Evolutionary conservation across 1,140 invertebrate species (phyloP).

Genomic region (Listronotus bonariensis): DNA sequence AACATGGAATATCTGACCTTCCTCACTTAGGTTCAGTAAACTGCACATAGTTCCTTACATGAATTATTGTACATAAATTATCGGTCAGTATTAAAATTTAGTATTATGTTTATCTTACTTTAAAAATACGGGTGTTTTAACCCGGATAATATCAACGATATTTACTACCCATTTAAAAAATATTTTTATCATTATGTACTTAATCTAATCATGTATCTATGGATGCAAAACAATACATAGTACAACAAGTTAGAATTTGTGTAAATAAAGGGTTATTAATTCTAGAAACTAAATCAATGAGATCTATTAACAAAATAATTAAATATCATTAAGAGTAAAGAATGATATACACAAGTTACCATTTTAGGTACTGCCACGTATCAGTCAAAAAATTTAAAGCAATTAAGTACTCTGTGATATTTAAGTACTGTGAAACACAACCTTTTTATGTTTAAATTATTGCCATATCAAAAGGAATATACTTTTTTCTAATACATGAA

Average conservation of each 20-base stretch:
- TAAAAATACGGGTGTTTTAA: too few species aligned
- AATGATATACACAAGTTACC: slow-evolving; percentile 23
- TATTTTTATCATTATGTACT: not conserved
- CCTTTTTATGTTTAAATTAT: slow-evolving; percentile 40
- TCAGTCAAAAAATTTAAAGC: slow-evolving; percentile 39
- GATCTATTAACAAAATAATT: slow-evolving; percentile 41
- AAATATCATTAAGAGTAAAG: slow-evolving; percentile 39
- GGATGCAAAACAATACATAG: not conserved
- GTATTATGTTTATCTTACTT: too few species aligned
- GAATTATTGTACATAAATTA: too few species aligned
- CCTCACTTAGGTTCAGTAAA: too few species aligned
- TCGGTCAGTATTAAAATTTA: too few species aligned
- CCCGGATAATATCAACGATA: too few species aligned
- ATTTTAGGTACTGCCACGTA: slow-evolving; percentile 29
- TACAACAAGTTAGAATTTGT: slow-evolving; percentile 19
- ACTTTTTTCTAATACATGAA: slow-evolving; percentile 1
- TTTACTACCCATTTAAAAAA: too few species aligned
- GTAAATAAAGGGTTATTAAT: slow-evolving; percentile 21
- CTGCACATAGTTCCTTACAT: too few species aligned
- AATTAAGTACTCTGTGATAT: slow-evolving; percentile 33
- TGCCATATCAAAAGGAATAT: slow-evolving; percentile 46
- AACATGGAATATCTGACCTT: too few species aligned
- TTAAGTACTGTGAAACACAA: slow-evolving; percentile 49
- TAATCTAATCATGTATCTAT: not conserved
- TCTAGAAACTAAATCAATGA: slow-evolving; percentile 38